Base-by-base conservation (phyloP, 2,888 invertebrate species). In the Choristoneura rosaceana region DNA sequence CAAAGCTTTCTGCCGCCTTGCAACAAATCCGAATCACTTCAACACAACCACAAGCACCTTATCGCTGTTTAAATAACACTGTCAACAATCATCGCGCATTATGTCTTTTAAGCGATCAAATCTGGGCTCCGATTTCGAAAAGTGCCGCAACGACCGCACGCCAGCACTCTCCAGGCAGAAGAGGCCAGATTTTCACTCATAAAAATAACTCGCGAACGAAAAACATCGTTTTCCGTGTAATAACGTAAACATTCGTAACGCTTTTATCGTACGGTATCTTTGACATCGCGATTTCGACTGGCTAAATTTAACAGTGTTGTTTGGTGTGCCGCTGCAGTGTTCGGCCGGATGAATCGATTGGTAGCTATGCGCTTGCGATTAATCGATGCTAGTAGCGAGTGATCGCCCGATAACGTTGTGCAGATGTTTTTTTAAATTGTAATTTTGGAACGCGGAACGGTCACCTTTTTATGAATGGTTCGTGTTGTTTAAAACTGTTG, bases 201-300 rank as follows among this genome's bases (percentile, higher is more conserved):
- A 86, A 89, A 90, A 90, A 89, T 89, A 90, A 89, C 88, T 81
- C 84, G 76, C 79, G 75, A 79, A 82, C 81, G 83, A 84, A 85
- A 88, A 88, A 87, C 86, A 85, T 82, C 81, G 84, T 84, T 83
- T 71, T 71, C 76, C 73, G 69, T 75, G 75, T 77, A 75, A 69
- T 77, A 83, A 82, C 77, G 83, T 87, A 87, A 87, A 87, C 86
- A 82, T 74, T 74, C 47, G 73, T 74, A 74, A 78, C 82, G 79
- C 78, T 81, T 76, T 77, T 78, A 82, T 83, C 82, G 89, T 88
- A 87, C 88, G 84, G 76, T 83, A 83, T 83, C 85, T 85, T 83
- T 86, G 90, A 88, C 90, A 89, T 87, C 93, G 89, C 87, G 91
- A 86, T 89, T 89, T 87, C 84, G 83, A 93, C 93, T 94, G 93